Percentiles rank a stretch among this genome's conserved stretches.
Conservation (phyloP, 1,140 invertebrate species). For the Caenorhabditis tropicalis region DNA sequence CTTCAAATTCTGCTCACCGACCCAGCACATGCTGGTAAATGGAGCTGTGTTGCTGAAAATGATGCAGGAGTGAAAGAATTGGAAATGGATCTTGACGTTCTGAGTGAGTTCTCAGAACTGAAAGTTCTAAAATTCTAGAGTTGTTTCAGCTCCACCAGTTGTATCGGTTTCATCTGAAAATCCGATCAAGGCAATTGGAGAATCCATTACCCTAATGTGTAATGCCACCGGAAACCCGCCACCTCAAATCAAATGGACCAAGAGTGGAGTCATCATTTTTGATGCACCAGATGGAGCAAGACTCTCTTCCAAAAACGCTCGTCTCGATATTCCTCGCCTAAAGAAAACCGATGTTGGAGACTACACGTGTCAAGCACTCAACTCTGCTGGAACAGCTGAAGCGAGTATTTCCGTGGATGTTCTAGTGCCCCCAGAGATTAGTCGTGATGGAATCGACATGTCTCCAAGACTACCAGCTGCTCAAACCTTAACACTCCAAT, state of each 20-base stretch:
- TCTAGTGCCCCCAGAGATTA: conserved; percentile 67
- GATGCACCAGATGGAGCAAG: conserved; percentile 59
- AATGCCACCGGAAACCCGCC: conserved; percentile 66
- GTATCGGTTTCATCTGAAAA: conserved; percentile 32
- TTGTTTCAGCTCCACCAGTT: conserved; percentile 39
- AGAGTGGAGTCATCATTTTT: conserved; percentile 60
- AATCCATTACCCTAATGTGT: conserved; percentile 62
- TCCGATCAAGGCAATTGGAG: conserved; percentile 61
- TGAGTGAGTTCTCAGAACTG: conserved; percentile 52
- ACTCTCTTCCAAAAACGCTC: conserved; percentile 59
- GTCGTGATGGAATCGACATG: conserved; percentile 63
- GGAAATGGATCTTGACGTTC: conserved; percentile 64
- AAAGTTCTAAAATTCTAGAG: neutral
- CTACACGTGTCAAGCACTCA: conserved; percentile 65
- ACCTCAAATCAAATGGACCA: conserved; percentile 53
- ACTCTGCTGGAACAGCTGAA: conserved; percentile 64
- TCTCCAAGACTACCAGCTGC: conserved; percentile 65
- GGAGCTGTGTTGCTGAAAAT: conserved; percentile 70
- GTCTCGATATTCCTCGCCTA: conserved; percentile 65
- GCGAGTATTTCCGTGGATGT: conserved; percentile 64
- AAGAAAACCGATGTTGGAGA: conserved; percentile 61
- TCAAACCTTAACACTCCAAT: conserved; percentile 61
- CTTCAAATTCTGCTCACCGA: conserved; percentile 60
- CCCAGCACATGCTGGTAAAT: conserved; percentile 61
- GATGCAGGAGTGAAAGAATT: conserved; percentile 62